Evolutionary conservation across 2,888 invertebrate genomes (phyloP), one percentile per base, ranked within the genome.

Genomic region (Carterocephalus palaemon): DNA sequence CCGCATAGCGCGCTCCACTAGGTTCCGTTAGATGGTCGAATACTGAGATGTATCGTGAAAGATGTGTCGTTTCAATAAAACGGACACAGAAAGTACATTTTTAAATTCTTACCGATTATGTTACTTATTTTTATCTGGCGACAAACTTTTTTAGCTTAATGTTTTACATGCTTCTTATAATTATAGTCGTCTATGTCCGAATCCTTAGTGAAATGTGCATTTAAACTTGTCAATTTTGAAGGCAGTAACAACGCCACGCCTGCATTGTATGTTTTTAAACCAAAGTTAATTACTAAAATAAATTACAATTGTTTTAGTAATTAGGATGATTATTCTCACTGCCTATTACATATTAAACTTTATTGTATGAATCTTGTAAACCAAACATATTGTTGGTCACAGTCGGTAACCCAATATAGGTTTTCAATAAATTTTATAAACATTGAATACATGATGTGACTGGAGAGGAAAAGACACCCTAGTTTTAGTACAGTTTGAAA

Each of bases 231-330:
- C 62, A 60, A 63, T 62, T 63, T 72, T 69, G 70, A 73, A 61
- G 62, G 75, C 74, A 78, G 78, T 66, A 60, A 72, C 70, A 71
- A 73, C 64, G 73, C 67, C 60, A 67, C 68, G 66, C 34, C 36
- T 2, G 16, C 19, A n/a, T 19, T 42, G 7, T 31, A 6, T 20
- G 34, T 8, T n/a, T n/a, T n/a, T n/a, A n/a, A n/a, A n/a, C n/a
- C n/a, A n/a, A n/a, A n/a, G n/a, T n/a, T n/a, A n/a, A n/a, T n/a
- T n/a, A n/a, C n/a, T n/a, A n/a, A n/a, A n/a, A n/a, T n/a, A n/a
- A n/a, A 15, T 23, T 33, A 33, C 13, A 23, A 22, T 22, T 8
- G 13, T 34, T 23, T 23, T 36, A 15, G n/a, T 23, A 7, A 24
- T 33, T 17, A 42, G 17, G 26, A 41, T 23, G 19, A 40, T 17